Percentiles rank a stretch among this genome's conserved stretches.
Conservation (phyloP, 1,140 invertebrate species). For the Magallana ariakensis region DNA sequence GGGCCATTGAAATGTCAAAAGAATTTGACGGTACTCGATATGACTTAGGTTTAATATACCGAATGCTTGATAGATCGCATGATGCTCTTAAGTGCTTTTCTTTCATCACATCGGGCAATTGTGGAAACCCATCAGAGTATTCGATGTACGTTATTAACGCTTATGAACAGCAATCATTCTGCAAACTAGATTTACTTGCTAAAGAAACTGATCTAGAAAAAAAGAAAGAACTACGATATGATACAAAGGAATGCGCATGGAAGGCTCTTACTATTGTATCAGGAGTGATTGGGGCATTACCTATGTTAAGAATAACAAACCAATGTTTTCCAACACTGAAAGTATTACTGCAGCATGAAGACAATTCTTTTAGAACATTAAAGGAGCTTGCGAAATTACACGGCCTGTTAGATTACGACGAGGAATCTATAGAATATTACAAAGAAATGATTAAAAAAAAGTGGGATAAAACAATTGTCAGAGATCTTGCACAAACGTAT, state of each 20-base stretch:
- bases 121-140: too few relatives aligned
- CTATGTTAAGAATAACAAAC: not conserved
- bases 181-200: too few relatives aligned
- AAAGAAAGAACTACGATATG: not conserved
- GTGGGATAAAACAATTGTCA: not conserved
- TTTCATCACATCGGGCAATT: too few relatives aligned
- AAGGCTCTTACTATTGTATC: not conserved
- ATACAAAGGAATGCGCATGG: not conserved
- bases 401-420: not conserved
- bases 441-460: not conserved
- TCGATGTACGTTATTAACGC: too few relatives aligned
- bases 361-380: not conserved
- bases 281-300: not conserved
- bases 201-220: not conserved
- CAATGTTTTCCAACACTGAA: constrained; percentile 16
- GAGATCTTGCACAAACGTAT: not conserved
- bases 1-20: not conserved
- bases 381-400: not conserved
- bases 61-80: too few relatives aligned
- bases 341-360: not conserved
- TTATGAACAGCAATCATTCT: too few relatives aligned
- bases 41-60: constrained; percentile 22
- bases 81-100: too few relatives aligned
- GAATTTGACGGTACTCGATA: not conserved
- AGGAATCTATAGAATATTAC: not conserved